Evolutionary conservation across 2,113 vertebrate genomes (phyloP).

Genomic region (Chaetorhynchus papuensis): DNA sequence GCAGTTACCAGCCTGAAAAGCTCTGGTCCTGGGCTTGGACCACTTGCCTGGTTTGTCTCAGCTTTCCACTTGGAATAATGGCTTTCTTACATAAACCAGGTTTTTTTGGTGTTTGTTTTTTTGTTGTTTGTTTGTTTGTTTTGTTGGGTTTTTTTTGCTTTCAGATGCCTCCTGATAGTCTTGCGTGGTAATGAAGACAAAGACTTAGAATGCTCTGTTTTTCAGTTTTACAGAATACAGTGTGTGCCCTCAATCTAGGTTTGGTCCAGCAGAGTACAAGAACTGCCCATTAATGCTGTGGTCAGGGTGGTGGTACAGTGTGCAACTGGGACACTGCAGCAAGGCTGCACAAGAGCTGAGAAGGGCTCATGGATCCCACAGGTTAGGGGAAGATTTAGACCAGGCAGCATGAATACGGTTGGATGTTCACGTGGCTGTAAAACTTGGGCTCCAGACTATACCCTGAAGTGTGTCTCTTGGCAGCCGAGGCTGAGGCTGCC

Average conservation of each 20-base stretch:
- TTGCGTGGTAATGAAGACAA: background rate
- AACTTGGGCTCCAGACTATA: background rate
- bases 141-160: background rate
- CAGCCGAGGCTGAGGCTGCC: rapidly evolving
- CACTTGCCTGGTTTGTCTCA: background rate
- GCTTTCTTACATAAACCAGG: background rate
- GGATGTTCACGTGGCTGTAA: background rate
- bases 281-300: rapidly evolving
- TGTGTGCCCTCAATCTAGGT: background rate
- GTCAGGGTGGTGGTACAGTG: no score
- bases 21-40: background rate
- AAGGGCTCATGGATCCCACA: background rate
- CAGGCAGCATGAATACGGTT: background rate
- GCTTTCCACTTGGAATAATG: background rate
- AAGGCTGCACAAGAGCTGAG: background rate
- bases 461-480: rapidly evolving
- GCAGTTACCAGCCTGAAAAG: background rate
- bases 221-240: background rate
- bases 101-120: no score
- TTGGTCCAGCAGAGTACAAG: background rate
- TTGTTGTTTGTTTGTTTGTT: background rate
- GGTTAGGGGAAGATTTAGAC: background rate
- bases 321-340: rapidly evolving
- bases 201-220: background rate
- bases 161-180: background rate